A percentile compares a stretch with the other conserved stretches of the same genome.
These are phyloP conservation scores for Brienomyrus brachyistius DNA, from an alignment of 2,113 vertebrate species.

Conservation along the genomic window DNA sequence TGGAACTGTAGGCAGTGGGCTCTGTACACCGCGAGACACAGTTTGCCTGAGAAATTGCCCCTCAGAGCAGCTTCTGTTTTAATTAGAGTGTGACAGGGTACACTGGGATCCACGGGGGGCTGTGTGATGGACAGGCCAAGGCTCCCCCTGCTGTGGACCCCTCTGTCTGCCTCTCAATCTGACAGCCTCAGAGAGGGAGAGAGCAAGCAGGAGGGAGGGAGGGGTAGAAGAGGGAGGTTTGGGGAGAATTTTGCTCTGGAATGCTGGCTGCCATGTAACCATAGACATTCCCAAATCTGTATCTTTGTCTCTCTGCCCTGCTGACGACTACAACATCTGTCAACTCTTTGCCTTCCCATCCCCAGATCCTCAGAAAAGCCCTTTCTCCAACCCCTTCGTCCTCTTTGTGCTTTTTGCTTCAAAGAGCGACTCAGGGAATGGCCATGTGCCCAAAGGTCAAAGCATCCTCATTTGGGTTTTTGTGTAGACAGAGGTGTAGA, in stretches of 20 bases:
- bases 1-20: neutral
- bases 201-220: conserved; percentile 6
- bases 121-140: conserved; percentile 36
- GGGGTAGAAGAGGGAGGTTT: conserved; percentile 20
- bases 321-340: conserved; percentile 17
- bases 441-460: neutral
- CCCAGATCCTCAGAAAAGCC: neutral
- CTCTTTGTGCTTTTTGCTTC: neutral
- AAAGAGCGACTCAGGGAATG: neutral
- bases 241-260: conserved; percentile 50
- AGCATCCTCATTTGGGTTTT: neutral
- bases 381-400: neutral
- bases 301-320: conserved; percentile 14
- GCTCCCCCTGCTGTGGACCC: conserved; percentile 45
- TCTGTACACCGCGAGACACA: neutral
- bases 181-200: conserved; percentile 34
- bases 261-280: conserved; percentile 54
- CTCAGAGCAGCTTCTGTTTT: conserved; percentile 41
- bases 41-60: conserved; percentile 14
- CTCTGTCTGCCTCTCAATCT: conserved; percentile 46
- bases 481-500: neutral
- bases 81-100: conserved; percentile 52
- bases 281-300: conserved; percentile 52
- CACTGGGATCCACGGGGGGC: conserved; percentile 34
- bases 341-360: neutral